Evolutionary conservation across 35 echinoderm and acorn worm species (phyloP), one percentile per base, ranked within the genome.

Genomic region (Holothuria glaberrima): DNA sequence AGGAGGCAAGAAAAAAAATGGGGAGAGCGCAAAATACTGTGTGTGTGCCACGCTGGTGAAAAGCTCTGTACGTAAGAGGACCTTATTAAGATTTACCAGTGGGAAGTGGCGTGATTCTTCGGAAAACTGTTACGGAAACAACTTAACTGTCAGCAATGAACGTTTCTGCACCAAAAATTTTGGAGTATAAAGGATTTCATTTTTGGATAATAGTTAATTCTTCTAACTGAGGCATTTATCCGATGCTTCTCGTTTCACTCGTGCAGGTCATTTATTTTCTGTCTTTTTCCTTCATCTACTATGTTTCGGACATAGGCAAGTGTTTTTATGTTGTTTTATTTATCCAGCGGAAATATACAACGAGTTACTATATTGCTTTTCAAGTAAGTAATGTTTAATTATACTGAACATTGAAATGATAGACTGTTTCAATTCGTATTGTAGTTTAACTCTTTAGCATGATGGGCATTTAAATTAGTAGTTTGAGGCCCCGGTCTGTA

Each of bases 261-360:
- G 24, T 75, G 26, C 27, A 75, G 71, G 71, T 28, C 71, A 28
- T 25, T 41, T 32, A 12, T 4, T 75, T 75, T 35, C 34, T 45
- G n/a, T n/a, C n/a, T n/a, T n/a, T n/a, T 45, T 75, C 31, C 31
- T 9, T 67, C 29, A 46, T 0, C 31, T 0, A 9, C 71, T 28
- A 29, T 45, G 36, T 75, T 18, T 75, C 5, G 61, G 27, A 65
- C 61, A 65, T 65, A 65, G 27, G 16, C 27, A n/a, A n/a, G 3
- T 20, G 18, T 30, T 75, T 30, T 30, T 75, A 5, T 75, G 6
- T 75, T 30, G 16, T 36, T 28, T 36, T 36, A 20, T 45, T 4
- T 75, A 75, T 75, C 71, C 71, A 75, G 25, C 71, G 21, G 71
- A n/a, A n/a, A n/a, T n/a, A n/a, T n/a, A n/a, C n/a, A n/a, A n/a